These are phyloP conservation scores for Crematogaster levior DNA, from an alignment of 2,888 invertebrate genomes.

Conservation along the genomic window DNA sequence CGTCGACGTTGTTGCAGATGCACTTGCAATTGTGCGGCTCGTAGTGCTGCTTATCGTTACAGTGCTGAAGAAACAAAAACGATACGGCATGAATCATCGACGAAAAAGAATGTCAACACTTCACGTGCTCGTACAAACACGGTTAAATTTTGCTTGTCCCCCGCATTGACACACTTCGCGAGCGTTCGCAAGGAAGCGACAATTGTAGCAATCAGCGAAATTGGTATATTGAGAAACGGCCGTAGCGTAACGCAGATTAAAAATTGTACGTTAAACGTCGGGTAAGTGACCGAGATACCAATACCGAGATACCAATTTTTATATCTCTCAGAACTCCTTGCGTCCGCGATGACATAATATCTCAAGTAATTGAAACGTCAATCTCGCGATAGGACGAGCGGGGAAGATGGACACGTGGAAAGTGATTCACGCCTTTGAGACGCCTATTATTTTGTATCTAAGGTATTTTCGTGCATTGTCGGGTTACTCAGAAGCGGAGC, in stretches of 20 bases:
- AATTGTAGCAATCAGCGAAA: constrained; percentile 42
- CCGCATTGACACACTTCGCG: constrained; percentile 39
- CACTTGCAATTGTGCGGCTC: constrained; percentile 88
- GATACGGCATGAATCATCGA: constrained; percentile 31
- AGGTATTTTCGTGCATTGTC: constrained; percentile 33
- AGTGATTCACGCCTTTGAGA: constrained; percentile 13
- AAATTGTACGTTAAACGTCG: neutral
- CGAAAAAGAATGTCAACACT: constrained; percentile 36
- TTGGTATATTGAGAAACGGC: constrained; percentile 32
- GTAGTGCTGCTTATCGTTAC: constrained; percentile 88
- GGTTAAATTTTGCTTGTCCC: constrained; percentile 24
- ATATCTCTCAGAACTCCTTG: neutral
- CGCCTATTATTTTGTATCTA: constrained; percentile 15
- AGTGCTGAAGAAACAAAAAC: constrained; percentile 85
- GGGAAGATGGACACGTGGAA: neutral
- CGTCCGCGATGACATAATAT: constrained; percentile 16
- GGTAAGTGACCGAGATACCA: neutral
- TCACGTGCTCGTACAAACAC: constrained; percentile 14
- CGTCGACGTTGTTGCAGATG: constrained; percentile 88
- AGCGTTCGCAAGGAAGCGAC: constrained; percentile 28
- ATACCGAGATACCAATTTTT: too few relatives aligned
- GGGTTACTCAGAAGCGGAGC: neutral
- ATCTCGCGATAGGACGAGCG: neutral
- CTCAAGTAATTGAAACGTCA: constrained; percentile 4
- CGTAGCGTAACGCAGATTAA: neutral